Evolutionary conservation across 2,888 invertebrate genomes (phyloP), one percentile per base, ranked within the genome.

Genomic region (Belgica antarctica): DNA sequence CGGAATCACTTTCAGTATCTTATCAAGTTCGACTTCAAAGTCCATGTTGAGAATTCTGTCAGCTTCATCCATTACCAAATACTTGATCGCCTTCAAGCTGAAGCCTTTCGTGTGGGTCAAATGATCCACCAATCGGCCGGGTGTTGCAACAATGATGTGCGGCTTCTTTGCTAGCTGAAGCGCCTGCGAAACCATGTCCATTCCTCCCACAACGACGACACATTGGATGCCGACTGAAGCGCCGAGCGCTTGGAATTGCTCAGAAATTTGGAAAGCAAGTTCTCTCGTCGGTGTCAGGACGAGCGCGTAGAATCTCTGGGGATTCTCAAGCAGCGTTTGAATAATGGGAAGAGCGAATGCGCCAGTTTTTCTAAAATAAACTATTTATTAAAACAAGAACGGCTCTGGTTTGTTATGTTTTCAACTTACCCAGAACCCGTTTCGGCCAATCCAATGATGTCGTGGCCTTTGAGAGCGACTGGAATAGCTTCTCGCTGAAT

Each of bases 41-140:
- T 99, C 99, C 96, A 97, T 95, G 78, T 98, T 98, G 1, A 99
- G 83, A 74, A 99, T 99, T 73, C 98, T 86, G 81, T 99, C 99
- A 0, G 99, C 99, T 85, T 99, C 99, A 75, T 99, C 99, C 96
- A 99, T 96, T 0, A 98, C 94, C 80, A 96, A 81, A 79, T 87
- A 95, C 79, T 96, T 96, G 0, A 97, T 81, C 1, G 92, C 87
- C 74, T 90, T 88, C 28, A 97, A 81, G 80, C 89, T 94, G 77
- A 99, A 99, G 22, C 99, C 99, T 81, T 97, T 99, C 0, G 98
- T 96, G 77, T 98, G 97, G 79, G 97, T 94, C 65, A 99, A 83
- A 80, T 99, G 99, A 80, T 98, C 97, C 0, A 97, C 89, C 61
- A 98, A 81, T 73, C 98, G 83, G 5, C 98, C 98, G 0, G 98